Percentiles rank a stretch among this genome's conserved stretches.
Evolutionary conservation across 2,888 invertebrate genomes (phyloP).

Genomic region (Schizaphis graminum): DNA sequence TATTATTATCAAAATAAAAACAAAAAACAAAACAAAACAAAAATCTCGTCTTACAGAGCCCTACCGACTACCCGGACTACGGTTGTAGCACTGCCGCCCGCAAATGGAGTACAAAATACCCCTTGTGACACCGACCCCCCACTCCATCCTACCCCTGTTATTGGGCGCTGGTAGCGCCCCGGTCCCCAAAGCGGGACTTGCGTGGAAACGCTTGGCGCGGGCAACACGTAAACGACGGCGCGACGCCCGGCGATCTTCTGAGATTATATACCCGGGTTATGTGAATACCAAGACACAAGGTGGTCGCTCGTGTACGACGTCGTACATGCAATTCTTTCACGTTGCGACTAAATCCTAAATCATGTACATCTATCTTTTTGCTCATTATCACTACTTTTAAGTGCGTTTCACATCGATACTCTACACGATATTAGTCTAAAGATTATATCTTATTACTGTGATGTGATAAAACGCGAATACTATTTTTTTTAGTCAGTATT

Average conservation of each 20-base stretch:
- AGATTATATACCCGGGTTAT: slow-evolving; percentile 26
- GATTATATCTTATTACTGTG: not conserved
- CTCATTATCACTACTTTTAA: not conserved
- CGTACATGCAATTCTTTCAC: not conserved
- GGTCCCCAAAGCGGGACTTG: slow-evolving; percentile 51
- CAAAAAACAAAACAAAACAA: slow-evolving; percentile 23
- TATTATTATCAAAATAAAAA: not conserved
- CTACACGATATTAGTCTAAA: not conserved
- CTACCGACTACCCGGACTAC: slow-evolving; percentile 64
- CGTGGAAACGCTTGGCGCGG: slow-evolving; percentile 56
- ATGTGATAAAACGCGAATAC: not conserved
- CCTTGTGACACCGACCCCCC: not conserved
- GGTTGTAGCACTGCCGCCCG: slow-evolving; percentile 57
- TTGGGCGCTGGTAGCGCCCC: slow-evolving; percentile 57
- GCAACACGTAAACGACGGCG: slow-evolving; percentile 57
- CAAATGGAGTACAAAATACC: slow-evolving; percentile 22
- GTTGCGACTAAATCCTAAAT: not conserved
- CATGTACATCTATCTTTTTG: not conserved
- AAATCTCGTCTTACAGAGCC: not conserved
- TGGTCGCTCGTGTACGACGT: not conserved
- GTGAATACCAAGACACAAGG: not conserved
- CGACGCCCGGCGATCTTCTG: slow-evolving; percentile 54
- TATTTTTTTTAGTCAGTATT: not conserved
- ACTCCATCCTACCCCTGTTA: not conserved
- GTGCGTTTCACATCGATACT: not conserved